These are phyloP conservation scores for Microcebus tavaratra DNA, from an alignment of 2,113 vertebrate genomes.

Conservation along the genomic window DNA sequence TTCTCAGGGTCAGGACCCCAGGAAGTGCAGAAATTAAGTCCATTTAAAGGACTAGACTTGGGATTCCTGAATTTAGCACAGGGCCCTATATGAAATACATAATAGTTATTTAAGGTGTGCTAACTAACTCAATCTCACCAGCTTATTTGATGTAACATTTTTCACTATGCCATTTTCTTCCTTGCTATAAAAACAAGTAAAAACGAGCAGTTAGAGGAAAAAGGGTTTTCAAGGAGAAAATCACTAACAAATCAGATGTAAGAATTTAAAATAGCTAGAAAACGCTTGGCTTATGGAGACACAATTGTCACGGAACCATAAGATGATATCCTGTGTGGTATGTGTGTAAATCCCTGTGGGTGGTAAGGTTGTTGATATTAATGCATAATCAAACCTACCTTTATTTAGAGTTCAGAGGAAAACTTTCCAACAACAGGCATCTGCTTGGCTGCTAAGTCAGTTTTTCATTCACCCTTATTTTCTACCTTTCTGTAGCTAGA, in stretches of 20 bases:
- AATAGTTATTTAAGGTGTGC: neutral
- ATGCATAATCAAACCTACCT: neutral
- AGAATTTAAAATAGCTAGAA: neutral
- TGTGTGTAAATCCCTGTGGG: neutral
- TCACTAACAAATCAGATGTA: neutral
- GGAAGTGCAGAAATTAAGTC: neutral
- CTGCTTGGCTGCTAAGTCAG: neutral
- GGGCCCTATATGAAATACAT: neutral
- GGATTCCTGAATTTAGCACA: neutral
- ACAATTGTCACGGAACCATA: neutral
- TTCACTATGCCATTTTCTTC: neutral
- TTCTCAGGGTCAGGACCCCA: neutral
- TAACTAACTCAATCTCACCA: neutral
- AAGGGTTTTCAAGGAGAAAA: neutral
- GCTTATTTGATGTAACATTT: neutral
- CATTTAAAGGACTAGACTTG: neutral
- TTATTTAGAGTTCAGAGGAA: constrained; percentile 12
- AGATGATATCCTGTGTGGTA: fast-evolving
- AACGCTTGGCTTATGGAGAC: neutral
- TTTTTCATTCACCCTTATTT: neutral
- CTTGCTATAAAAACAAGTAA: neutral
- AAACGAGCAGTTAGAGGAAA: neutral
- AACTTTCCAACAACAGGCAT: neutral
- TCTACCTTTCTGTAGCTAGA: neutral
- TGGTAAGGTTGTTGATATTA: neutral